Percentiles rank a stretch among this genome's conserved stretches.
These are phyloP conservation scores for Macquaria australasica DNA, from an alignment of 2,113 vertebrate genomes.

Conservation along the genomic window DNA sequence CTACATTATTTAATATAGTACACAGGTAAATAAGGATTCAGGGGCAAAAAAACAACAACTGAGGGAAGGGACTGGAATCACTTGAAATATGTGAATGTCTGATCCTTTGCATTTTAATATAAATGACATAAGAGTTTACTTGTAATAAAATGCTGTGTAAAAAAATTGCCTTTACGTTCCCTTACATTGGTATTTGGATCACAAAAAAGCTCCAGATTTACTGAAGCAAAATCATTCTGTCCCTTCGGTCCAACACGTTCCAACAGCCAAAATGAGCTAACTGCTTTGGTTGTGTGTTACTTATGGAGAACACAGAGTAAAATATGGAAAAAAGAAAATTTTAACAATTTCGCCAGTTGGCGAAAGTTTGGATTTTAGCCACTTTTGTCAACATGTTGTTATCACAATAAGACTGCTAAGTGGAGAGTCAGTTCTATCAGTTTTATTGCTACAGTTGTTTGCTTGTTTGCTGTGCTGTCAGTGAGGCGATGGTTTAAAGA, in stretches of 20 bases:
- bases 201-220: neutral
- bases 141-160: neutral
- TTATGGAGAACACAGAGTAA: no score
- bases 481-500: neutral
- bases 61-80: neutral
- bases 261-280: neutral
- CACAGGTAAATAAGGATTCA: neutral
- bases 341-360: neutral
- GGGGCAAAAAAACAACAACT: neutral
- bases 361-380: neutral
- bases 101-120: neutral
- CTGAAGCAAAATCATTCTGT: neutral
- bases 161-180: neutral
- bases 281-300: no score
- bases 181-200: neutral
- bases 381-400: neutral
- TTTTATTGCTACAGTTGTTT: neutral
- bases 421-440: neutral
- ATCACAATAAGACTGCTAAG: neutral
- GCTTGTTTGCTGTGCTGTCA: neutral
- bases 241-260: neutral
- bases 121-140: neutral
- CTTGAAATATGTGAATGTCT: neutral
- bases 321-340: neutral
- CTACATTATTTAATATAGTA: neutral